phyloP scores from a whole-genome alignment of 2,888 invertebrate species.

The Caenorhabditis panamensis region DNA sequence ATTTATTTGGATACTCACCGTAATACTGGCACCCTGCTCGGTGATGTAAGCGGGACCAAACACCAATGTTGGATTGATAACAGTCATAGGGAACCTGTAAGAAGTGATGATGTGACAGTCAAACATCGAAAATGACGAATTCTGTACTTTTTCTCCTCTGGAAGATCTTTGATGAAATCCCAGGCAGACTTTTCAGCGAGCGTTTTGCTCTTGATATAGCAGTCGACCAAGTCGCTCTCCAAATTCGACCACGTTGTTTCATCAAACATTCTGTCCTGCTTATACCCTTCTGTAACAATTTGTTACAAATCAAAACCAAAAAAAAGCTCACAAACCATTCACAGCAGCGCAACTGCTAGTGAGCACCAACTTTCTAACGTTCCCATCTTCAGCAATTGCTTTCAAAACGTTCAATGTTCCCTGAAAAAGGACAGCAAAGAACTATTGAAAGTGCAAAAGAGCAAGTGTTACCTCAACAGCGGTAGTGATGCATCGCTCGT shows the following conservation, averaged over 20 bases:
- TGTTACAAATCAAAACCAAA: not conserved
- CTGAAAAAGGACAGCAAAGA: slow-evolving; percentile 19
- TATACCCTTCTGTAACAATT: slow-evolving; percentile 75
- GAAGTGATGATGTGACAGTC: slow-evolving; percentile 34
- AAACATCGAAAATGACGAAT: not conserved
- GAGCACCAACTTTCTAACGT: slow-evolving; percentile 83
- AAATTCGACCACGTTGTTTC: slow-evolving; percentile 77
- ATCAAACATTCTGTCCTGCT: slow-evolving; percentile 71
- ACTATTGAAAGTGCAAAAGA: slow-evolving; percentile 19
- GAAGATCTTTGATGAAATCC: slow-evolving; percentile 82
- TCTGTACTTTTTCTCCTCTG: slow-evolving; percentile 44
- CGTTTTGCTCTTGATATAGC: slow-evolving; percentile 82
- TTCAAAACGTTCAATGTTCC: slow-evolving; percentile 73
- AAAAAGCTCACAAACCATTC: slow-evolving; percentile 75
- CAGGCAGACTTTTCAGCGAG: slow-evolving; percentile 84
- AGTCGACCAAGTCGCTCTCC: slow-evolving; percentile 66
- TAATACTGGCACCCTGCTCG: slow-evolving; percentile 78
- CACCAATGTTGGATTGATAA: slow-evolving; percentile 83
- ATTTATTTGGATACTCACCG: slow-evolving; percentile 63
- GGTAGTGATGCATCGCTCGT: slow-evolving; percentile 71
- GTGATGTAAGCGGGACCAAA: slow-evolving; percentile 83
- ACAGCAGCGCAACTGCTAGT: slow-evolving; percentile 83
- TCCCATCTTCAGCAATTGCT: slow-evolving; percentile 79
- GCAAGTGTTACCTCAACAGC: slow-evolving; percentile 60
- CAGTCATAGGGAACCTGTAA: slow-evolving; percentile 82